These are phyloP conservation scores for Plecotus auritus DNA, from an alignment of 2,113 vertebrate genomes.

Conservation along the genomic window DNA sequence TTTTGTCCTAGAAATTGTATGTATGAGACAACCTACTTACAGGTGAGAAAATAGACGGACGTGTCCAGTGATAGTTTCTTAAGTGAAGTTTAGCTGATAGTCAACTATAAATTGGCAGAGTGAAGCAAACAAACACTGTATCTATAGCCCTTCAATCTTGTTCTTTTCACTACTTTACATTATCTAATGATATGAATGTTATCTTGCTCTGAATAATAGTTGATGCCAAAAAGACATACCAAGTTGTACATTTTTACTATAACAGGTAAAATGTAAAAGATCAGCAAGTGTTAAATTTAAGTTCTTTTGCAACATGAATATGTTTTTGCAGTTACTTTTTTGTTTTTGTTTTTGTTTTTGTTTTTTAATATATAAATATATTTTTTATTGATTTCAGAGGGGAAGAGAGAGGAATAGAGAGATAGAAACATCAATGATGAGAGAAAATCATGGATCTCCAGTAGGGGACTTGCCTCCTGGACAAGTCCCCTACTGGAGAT, in stretches of 20 bases:
- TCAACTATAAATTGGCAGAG: neutral
- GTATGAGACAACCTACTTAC: neutral
- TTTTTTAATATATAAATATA: no score
- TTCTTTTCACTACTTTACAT: neutral
- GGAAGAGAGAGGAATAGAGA: no score
- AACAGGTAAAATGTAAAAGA: neutral
- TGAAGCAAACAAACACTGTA: neutral
- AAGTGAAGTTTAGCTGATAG: neutral
- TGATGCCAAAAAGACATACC: neutral
- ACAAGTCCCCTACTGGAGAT: no score
- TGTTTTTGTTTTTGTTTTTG: no score
- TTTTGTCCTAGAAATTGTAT: neutral
- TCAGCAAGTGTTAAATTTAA: neutral
- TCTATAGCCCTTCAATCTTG: neutral
- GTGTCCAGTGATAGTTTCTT: neutral
- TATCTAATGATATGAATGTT: neutral
- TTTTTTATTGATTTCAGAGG: no score
- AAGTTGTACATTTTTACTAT: neutral
- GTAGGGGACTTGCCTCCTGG: no score
- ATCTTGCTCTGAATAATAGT: neutral
- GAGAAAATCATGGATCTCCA: no score
- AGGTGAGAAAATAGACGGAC: neutral
- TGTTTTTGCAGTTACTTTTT: slow-evolving; percentile 21
- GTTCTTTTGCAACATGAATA: neutral
- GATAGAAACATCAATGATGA: no score